Conservation (phyloP, 2,113 vertebrate species). For the Falcunculus frontatus region DNA sequence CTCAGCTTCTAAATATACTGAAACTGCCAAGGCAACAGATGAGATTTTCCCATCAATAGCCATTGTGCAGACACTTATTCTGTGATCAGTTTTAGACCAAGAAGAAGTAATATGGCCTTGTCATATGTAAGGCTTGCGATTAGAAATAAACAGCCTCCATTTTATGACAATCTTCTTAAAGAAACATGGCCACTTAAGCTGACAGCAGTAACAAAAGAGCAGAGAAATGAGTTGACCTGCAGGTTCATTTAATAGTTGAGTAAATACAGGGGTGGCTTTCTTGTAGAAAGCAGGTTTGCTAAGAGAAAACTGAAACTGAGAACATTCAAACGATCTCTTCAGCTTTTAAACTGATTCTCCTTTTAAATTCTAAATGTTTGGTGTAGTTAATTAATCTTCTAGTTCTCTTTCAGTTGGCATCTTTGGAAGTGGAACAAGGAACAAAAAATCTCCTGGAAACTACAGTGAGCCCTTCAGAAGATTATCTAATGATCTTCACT, state of each 20-base stretch:
- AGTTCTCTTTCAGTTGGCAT: background rate
- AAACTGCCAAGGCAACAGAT: constrained; percentile 44
- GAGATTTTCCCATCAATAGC: constrained; percentile 38
- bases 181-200: background rate
- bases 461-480: background rate
- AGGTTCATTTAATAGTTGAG: background rate
- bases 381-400: background rate
- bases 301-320: background rate
- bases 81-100: constrained; percentile 23
- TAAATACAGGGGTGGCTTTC: background rate
- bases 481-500: background rate
- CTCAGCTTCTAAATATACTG: constrained; percentile 28
- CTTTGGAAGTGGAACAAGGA: background rate
- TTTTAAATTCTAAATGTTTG: background rate
- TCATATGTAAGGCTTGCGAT: background rate
- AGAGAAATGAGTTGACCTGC: background rate
- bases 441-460: background rate
- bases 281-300: background rate
- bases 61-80: background rate
- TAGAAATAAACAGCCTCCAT: background rate
- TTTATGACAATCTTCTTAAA: background rate
- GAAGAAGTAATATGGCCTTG: background rate
- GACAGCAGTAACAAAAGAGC: background rate
- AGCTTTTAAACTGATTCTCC: background rate
- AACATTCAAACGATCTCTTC: background rate